Conservation (phyloP, 2,888 invertebrate genomes). For the Acanthosepion pharaonis region DNA sequence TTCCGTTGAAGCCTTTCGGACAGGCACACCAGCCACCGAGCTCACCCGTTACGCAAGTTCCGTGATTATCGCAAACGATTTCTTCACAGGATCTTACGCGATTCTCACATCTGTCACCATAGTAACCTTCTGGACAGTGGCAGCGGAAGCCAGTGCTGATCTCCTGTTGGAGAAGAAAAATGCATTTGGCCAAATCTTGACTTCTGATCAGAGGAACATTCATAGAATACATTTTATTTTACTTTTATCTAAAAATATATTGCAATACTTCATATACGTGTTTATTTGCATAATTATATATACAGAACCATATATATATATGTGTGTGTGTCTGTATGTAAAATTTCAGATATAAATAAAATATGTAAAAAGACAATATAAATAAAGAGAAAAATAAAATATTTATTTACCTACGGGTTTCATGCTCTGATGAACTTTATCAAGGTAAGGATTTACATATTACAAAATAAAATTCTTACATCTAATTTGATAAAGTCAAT, state of each 20-base stretch:
- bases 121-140: conserved; percentile 56
- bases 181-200: neutral
- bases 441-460: too few species aligned
- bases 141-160: conserved; percentile 53
- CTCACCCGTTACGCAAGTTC: conserved; percentile 55
- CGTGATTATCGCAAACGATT: conserved; percentile 58
- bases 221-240: neutral
- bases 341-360: neutral
- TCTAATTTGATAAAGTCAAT: too few species aligned
- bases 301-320: neutral
- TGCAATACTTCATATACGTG: neutral
- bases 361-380: too few species aligned
- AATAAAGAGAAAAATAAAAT: too few species aligned
- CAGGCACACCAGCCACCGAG: conserved; percentile 58
- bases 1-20: conserved; percentile 55
- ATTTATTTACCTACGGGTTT: too few species aligned
- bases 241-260: neutral
- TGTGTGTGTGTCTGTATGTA: neutral
- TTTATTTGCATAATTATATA: neutral
- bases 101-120: conserved; percentile 59
- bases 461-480: too few species aligned
- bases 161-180: conserved; percentile 51
- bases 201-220: neutral
- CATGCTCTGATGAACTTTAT: too few species aligned
- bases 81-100: conserved; percentile 56